Percentiles rank a stretch among this genome's conserved stretches.
Conservation (phyloP, 2,888 invertebrate genomes). For the Clunio marinus region DNA sequence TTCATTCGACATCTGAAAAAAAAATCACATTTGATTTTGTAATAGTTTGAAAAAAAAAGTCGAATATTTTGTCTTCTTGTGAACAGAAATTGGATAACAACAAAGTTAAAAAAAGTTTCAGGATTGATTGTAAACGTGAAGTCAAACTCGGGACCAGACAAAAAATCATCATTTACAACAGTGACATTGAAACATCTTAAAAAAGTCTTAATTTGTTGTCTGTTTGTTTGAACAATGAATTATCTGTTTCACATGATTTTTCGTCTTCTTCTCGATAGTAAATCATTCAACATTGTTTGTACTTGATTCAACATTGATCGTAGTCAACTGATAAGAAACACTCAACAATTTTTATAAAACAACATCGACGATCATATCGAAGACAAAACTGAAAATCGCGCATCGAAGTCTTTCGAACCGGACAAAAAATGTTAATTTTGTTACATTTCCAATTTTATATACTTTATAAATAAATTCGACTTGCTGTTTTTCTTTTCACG, state of each 20-base stretch:
- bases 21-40: conserved; percentile 38
- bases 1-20: conserved; percentile 33
- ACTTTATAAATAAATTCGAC: neutral
- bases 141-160: neutral
- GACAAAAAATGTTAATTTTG: neutral
- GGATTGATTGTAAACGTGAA: conserved; percentile 5
- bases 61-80: conserved; percentile 7
- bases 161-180: neutral
- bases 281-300: neutral
- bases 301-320: neutral
- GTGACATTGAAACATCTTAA: conserved; percentile 27
- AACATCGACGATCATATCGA: neutral
- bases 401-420: conserved; percentile 29
- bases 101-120: neutral
- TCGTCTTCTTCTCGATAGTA: neutral
- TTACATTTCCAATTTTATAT: conserved; percentile 7
- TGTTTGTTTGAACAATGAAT: conserved; percentile 27
- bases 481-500: too few species aligned
- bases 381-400: conserved; percentile 6
- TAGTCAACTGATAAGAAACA: neutral
- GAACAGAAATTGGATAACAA: conserved; percentile 38
- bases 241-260: conserved; percentile 31
- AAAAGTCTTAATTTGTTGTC: neutral
- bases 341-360: neutral
- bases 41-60: conserved; percentile 27